A percentile compares a stretch with the other conserved stretches of the same genome.
These are phyloP conservation scores for Disparrhopalites patrizii DNA, from an alignment of 2,888 invertebrate genomes.

Conservation along the genomic window DNA sequence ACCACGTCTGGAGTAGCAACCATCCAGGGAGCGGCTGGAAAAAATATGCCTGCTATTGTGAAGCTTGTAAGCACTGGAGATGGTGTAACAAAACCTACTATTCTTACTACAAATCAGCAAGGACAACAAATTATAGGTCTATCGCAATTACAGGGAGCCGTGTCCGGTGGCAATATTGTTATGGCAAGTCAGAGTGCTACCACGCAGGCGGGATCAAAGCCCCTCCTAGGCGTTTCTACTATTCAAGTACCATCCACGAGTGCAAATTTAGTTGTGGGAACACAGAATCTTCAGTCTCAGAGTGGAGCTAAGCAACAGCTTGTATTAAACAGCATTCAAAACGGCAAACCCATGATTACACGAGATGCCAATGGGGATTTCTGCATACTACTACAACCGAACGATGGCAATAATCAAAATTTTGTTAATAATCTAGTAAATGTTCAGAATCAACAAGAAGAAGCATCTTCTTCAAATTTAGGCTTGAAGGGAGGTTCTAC, in stretches of 20 bases:
- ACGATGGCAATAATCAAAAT: constrained; percentile 15
- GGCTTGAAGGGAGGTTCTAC: constrained; percentile 17
- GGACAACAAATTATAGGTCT: constrained; percentile 29
- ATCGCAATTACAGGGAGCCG: constrained; percentile 27
- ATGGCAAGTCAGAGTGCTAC: not conserved
- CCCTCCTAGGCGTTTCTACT: constrained; percentile 9
- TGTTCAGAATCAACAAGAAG: constrained; percentile 31
- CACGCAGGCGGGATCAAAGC: not conserved
- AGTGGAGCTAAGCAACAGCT: not conserved
- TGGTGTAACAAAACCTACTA: constrained; percentile 21
- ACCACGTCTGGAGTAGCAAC: constrained; percentile 49
- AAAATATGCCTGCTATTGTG: constrained; percentile 28
- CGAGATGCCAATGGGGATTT: constrained; percentile 29
- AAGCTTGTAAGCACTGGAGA: constrained; percentile 29
- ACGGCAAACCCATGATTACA: constrained; percentile 25
- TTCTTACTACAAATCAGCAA: constrained; percentile 29
- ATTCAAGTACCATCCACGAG: constrained; percentile 21
- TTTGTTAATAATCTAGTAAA: constrained; percentile 24
- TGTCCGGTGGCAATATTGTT: constrained; percentile 24
- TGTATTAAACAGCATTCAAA: constrained; percentile 23
- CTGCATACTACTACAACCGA: constrained; percentile 24
- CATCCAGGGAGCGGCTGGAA: constrained; percentile 15
- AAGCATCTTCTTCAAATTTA: constrained; percentile 11
- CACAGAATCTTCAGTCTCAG: constrained; percentile 71
- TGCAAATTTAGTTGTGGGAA: constrained; percentile 16